Base-by-base conservation (phyloP, 1,140 invertebrate species). In the Agrypnia vestita region DNA sequence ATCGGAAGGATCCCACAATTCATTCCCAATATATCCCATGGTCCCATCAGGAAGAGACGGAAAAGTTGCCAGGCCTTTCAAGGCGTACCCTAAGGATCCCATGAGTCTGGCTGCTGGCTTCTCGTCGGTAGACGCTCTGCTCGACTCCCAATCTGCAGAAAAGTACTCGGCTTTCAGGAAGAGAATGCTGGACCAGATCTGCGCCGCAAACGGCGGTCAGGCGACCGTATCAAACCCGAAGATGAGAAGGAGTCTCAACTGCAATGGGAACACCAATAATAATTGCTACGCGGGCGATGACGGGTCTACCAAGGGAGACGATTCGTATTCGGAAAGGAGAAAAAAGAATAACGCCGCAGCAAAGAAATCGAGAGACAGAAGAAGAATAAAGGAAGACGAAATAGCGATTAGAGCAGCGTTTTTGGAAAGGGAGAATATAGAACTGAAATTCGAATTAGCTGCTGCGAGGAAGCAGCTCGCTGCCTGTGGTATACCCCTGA, bases 291-390 rank as follows among this genome's bases (percentile, higher is more conserved):
- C 19, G 1, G 73, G 53, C 51, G 78, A 80, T 1, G 81, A 86
- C 21, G 87, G 84, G 35, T 84, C 83, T 49, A 86, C 85, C 4
- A 87, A 86, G 13, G 86, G 88, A 25, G 85, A 96, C 85, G 96
- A 97, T 85, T 93, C 94, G 0, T 99, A 99, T 85, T 94, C 94
- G 89, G 96, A 97, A 85, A 91, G 96, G 77, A 89, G 97, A 10
- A 92, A 94, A 76, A 97, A 97, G 86, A 99, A 99, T 86, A 99
- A 99, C 86, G 96, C 95, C 82, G 97, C 98, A 0, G 98, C 98
- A 0, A 99, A 99, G 87, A 91, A 97, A 75, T 98, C 97, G 0
- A 90, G 98, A 51, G 97, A 99, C 84, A 94, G 96, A 0, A 90
- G 98, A 74, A 91, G 97, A 83, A 92, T 94, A 12, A 97, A 98